A percentile compares a stretch with the other conserved stretches of the same genome.
Evolutionary conservation across 1,140 invertebrate species (phyloP).

Genomic region (Papilio polytes): DNA sequence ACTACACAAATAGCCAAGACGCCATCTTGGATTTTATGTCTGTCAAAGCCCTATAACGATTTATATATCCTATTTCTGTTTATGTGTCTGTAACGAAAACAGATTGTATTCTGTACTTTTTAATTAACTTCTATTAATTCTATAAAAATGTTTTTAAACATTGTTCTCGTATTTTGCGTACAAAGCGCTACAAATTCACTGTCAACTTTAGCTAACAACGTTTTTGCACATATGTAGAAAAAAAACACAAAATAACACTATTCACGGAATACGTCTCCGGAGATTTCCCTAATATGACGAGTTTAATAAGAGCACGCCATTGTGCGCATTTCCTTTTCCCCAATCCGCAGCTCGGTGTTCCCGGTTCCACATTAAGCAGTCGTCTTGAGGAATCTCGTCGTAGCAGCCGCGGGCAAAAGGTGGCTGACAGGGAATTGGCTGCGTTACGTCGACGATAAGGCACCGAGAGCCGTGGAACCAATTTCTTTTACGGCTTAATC

Average conservation of each 20-base stretch:
- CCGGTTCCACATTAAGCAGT: slow-evolving; percentile 23
- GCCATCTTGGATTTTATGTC: slow-evolving; percentile 33
- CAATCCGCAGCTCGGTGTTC: slow-evolving; percentile 4
- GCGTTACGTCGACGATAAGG: slow-evolving; percentile 70
- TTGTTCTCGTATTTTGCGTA: background rate
- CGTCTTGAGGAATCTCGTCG: slow-evolving; percentile 47
- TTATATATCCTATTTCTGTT: background rate
- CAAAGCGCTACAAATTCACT: background rate
- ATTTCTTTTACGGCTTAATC: slow-evolving; percentile 77
- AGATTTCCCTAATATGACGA: slow-evolving; percentile 30
- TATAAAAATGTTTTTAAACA: background rate
- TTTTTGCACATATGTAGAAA: background rate
- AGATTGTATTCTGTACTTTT: background rate
- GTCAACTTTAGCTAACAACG: background rate
- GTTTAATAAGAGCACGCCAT: slow-evolving; percentile 33
- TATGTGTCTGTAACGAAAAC: background rate
- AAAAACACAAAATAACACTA: slow-evolving; percentile 32
- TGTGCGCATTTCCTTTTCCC: slow-evolving; percentile 22
- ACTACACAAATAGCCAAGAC: background rate
- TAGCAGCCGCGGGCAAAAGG: slow-evolving; percentile 44
- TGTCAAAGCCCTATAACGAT: background rate
- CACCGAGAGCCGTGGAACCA: slow-evolving; percentile 66
- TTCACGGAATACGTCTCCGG: background rate
- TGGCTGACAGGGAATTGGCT: slow-evolving; percentile 61
- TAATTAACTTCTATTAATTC: background rate